A percentile compares a stretch with the other conserved stretches of the same genome.
Evolutionary conservation across 2,797 vertebrate genomes (phyloP).

Genomic region (Microctenopoma steveboyesi): DNA sequence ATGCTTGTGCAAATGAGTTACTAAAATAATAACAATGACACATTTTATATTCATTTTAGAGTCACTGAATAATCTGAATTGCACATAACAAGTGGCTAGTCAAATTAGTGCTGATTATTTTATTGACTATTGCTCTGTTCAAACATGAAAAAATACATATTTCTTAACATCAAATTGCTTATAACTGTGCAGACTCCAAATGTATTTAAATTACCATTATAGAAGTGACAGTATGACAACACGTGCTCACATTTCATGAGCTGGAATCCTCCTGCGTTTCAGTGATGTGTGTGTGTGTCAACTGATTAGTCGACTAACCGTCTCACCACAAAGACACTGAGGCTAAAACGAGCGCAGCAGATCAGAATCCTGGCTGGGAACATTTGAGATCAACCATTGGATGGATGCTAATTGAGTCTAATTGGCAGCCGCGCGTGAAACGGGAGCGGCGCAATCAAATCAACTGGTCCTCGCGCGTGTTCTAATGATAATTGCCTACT

Average conservation of each 20-base stretch:
- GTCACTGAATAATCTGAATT: neutral
- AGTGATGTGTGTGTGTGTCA: neutral
- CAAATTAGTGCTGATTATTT: neutral
- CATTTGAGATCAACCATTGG: neutral
- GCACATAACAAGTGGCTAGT: neutral
- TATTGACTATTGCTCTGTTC: neutral
- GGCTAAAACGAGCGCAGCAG: neutral
- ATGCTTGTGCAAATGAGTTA: neutral
- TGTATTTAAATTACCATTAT: neutral
- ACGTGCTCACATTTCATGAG: neutral
- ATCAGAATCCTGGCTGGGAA: neutral
- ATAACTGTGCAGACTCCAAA: neutral
- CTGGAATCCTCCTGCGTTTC: neutral
- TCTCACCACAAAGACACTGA: neutral
- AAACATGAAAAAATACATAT: neutral
- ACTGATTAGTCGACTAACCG: neutral
- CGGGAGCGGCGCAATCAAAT: neutral
- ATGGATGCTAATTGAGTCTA: neutral
- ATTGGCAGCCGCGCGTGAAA: too few relatives aligned
- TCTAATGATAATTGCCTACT: neutral
- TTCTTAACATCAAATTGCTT: neutral
- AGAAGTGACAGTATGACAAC: too few relatives aligned
- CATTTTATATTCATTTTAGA: neutral
- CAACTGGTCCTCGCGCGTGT: constrained; percentile 1
- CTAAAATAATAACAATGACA: neutral